phyloP scores from a whole-genome alignment of 2,113 vertebrate species.

The Pterocles burchelli region DNA sequence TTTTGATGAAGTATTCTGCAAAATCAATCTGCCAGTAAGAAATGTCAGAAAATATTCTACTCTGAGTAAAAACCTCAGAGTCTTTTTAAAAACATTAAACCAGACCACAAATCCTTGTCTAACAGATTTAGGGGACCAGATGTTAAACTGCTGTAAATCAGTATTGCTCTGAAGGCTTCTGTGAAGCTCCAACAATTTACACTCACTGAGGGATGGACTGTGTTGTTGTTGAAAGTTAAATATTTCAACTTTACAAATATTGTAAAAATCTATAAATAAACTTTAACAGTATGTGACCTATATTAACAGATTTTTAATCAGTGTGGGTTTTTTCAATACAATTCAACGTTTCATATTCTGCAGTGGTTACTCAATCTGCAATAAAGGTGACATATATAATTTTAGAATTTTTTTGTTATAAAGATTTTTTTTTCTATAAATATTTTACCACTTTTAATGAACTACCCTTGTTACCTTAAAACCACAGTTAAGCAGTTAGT shows the following conservation, averaged over 20 bases:
- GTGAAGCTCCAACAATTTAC: neutral
- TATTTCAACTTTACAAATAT: neutral
- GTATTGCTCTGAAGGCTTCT: neutral
- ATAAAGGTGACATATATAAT: neutral
- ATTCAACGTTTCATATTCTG: neutral
- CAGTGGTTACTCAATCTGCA: neutral
- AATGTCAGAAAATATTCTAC: neutral
- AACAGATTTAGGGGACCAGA: neutral
- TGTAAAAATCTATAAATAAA: neutral
- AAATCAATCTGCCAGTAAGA: neutral
- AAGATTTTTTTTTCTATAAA: neutral
- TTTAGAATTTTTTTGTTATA: neutral
- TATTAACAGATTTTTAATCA: neutral
- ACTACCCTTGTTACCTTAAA: neutral
- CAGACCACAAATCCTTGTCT: neutral
- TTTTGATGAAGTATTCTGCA: neutral
- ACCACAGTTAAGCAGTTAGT: neutral
- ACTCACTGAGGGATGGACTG: neutral
- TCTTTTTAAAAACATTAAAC: neutral
- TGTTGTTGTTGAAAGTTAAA: neutral
- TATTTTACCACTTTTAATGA: neutral
- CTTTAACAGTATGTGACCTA: neutral
- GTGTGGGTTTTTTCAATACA: rapidly evolving
- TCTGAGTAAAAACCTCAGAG: neutral
- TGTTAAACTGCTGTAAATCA: neutral